Evolutionary conservation across 2,797 vertebrate genomes (phyloP), one percentile per base, ranked within the genome.

Genomic region (Sebastolobus alascanus): DNA sequence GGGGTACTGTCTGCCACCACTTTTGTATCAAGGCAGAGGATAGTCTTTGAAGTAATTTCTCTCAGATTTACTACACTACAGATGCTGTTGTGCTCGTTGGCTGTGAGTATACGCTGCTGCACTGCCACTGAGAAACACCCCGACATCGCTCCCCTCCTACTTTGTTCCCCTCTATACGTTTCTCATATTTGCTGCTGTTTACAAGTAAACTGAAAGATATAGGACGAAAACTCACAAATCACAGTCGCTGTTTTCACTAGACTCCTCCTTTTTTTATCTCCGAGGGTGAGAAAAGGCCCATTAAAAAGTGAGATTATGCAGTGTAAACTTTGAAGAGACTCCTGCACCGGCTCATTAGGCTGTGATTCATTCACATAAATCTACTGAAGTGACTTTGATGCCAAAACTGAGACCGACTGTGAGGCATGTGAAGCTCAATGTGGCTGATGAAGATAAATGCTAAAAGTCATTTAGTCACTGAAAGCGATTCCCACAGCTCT

Each of bases 381-480:
- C 77, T 58, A 70, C 69, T 18, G 63, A 85, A 80, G 67, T 73
- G 50, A 85, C 87, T 92, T 90, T 87, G 84, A 90, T 85, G 84
- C 75, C 80, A 80, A 85, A 75, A 52, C 66, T 55, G 70, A 80
- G 70, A 80, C 84, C 31, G 22, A 75, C 90, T 83, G 73, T 72
- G 55, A 77, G 82, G 68, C 79, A 79, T 73, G 67, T 81, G 89
- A 89, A 85, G 73, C 92, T 88, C 89, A 92, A 84, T 87, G 85
- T 93, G 91, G 75, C 83, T 86, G 90, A 91, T 88, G 90, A 89
- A 91, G 92, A 92, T 94, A 92, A 91, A 92, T 87, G 79, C 63
- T 75, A 92, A 43, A 92, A 92, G 86, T 85, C 80, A 70, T 91
- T 87, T 89, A 80, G 72, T 71, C 79, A 84, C 55, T 88, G 80